Evolutionary conservation across 1,140 invertebrate species (phyloP).

Genomic region (Euura lappo): DNA sequence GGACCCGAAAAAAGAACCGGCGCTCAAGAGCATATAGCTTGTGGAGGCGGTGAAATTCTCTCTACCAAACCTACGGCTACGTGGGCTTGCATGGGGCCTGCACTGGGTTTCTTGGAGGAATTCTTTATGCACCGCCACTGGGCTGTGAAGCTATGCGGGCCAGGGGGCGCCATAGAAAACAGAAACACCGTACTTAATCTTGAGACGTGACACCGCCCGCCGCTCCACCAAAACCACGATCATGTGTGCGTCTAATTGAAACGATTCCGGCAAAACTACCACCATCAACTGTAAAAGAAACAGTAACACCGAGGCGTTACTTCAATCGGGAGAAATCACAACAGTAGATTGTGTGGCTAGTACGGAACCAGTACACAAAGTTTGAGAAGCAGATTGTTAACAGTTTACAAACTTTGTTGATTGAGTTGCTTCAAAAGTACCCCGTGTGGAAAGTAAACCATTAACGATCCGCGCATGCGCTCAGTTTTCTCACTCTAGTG

Average conservation of each 20-base stretch:
- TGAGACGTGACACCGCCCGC: slow-evolving; percentile 2
- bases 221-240: background rate
- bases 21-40: background rate
- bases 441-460: too few relatives aligned
- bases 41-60: background rate
- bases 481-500: too few relatives aligned
- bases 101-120: background rate
- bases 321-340: too few relatives aligned
- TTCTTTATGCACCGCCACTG: slow-evolving; percentile 5
- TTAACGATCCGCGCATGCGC: too few relatives aligned
- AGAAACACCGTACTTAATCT: slow-evolving; percentile 5
- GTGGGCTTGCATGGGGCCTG: slow-evolving; percentile 1
- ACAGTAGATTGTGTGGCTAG: too few relatives aligned
- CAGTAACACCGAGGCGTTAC: too few relatives aligned
- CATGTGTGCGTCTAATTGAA: background rate
- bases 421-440: too few relatives aligned
- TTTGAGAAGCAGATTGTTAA: too few relatives aligned
- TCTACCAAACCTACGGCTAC: background rate
- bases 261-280: background rate
- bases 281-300: too few relatives aligned
- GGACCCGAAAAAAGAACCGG: background rate
- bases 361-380: too few relatives aligned
- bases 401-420: too few relatives aligned
- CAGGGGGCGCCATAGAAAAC: background rate
- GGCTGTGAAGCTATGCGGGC: slow-evolving; percentile 1